Conservation (phyloP, 2,888 invertebrate genomes). For the Diarsia mendica region DNA sequence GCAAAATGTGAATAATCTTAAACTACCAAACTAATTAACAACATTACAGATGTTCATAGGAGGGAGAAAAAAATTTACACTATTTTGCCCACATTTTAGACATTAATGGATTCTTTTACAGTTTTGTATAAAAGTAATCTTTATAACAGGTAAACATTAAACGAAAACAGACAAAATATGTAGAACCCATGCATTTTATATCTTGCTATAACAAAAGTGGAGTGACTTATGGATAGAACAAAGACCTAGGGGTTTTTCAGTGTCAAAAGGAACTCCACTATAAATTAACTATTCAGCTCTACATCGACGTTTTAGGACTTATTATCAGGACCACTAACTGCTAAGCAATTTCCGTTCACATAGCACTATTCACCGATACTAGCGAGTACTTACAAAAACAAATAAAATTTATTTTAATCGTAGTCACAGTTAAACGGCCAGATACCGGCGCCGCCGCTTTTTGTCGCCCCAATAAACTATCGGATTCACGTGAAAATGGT, state of each 20-base stretch:
- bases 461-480: slow-evolving; percentile 64
- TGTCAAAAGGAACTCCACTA: slow-evolving; percentile 8
- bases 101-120: background rate
- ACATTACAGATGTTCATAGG: too few species aligned
- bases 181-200: too few species aligned
- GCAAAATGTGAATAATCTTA: too few species aligned
- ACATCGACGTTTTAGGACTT: slow-evolving; percentile 7
- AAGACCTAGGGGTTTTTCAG: background rate
- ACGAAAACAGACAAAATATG: too few species aligned
- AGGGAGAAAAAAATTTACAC: too few species aligned
- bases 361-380: slow-evolving; percentile 1
- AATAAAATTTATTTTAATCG: slow-evolving; percentile 64
- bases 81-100: background rate
- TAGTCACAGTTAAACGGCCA: slow-evolving; percentile 47
- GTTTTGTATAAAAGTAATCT: too few species aligned
- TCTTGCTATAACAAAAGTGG: too few species aligned
- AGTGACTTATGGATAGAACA: too few species aligned
- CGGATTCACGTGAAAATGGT: slow-evolving; percentile 64
- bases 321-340: slow-evolving; percentile 25
- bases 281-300: slow-evolving; percentile 22
- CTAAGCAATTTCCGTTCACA: slow-evolving; percentile 24
- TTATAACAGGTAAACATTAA: too few species aligned
- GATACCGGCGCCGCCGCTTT: slow-evolving; percentile 61
- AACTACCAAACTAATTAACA: too few species aligned
- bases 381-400: slow-evolving; percentile 29